Base-by-base conservation (phyloP, 2,113 vertebrate species). In the Phylloscopus trochiloides region DNA sequence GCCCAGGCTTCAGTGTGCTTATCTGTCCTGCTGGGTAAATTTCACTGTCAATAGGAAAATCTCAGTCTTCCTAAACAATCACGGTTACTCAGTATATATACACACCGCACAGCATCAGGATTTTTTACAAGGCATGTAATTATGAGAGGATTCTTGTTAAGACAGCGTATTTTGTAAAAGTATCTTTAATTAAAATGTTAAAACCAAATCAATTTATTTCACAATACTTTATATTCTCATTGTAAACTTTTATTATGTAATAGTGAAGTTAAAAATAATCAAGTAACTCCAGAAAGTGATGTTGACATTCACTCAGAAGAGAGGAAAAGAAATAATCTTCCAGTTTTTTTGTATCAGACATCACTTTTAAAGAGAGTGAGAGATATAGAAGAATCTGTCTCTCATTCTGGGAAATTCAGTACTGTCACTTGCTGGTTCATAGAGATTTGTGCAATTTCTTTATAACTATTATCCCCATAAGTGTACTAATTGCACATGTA, bases 151-250 rank as follows among this genome's bases (percentile, higher is more conserved):
- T 50, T 78, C 24, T 57, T 75, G 24, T 42, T 54, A 76, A 84
- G 59, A 82, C 24, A 68, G 28, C 2, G 2, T 26, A 19, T 76
- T 91, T 88, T 70, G 36, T 81, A 88, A 90, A 96, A 94, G 25
- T 50, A 25, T 65, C 26, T 96, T 96, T 96, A 88, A 95, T 96
- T 65, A 93, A 58, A 79, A 29, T 79, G 77, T 86, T 24, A 62
- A 94, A 90, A 79, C 55, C 4, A 1, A 88, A 73, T 80, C 36
- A 3, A 54, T 90, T 94, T 74, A 74, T 79, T 62, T 93, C 40
- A 90, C 11, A 74, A 79, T 55, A 88, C 5, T 66, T 89, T 43
- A 62, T 80, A 59, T 80, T 88, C 34, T 83, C 32, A 70, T 47
- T 71, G 38, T 77, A 93, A 95, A 89, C 65, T 61, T 92, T 48